Evolutionary conservation across 2,797 vertebrate species (phyloP).

Genomic region (Hoplostethus mediterraneus): DNA sequence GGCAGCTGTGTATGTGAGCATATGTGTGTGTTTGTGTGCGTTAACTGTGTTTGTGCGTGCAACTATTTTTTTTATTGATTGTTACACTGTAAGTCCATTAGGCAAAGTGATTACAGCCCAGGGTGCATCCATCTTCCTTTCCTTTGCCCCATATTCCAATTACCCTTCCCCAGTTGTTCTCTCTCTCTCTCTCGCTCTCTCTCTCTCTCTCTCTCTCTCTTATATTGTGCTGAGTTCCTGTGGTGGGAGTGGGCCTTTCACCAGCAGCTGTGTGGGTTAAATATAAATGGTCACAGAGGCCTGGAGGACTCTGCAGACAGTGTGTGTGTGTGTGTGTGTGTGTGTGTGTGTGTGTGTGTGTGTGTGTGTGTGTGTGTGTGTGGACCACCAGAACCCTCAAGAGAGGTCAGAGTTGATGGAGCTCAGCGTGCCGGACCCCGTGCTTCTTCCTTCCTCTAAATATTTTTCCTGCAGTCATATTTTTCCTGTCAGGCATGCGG

Average conservation of each 20-base stretch:
- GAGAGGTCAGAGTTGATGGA: constrained; percentile 72
- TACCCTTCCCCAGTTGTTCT: constrained; percentile 19
- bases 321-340: constrained; percentile 45
- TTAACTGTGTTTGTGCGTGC: constrained; percentile 25
- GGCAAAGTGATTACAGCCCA: constrained; percentile 28
- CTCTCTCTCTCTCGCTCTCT: constrained; percentile 23
- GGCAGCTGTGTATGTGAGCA: constrained; percentile 62
- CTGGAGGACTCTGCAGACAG: constrained; percentile 35
- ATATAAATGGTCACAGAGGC: constrained; percentile 77
- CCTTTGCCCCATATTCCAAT: constrained; percentile 19
- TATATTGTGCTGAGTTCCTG: constrained; percentile 76
- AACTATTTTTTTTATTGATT: constrained; percentile 47
- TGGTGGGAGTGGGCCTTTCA: constrained; percentile 77
- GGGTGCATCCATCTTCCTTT: constrained; percentile 26
- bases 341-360: constrained; percentile 37
- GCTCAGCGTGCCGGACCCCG: constrained; percentile 59
- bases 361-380: constrained; percentile 38
- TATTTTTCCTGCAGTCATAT: constrained; percentile 75
- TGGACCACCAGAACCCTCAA: constrained; percentile 46
- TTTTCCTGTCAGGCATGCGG: constrained; percentile 74
- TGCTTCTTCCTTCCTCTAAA: constrained; percentile 83
- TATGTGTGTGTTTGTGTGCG: constrained; percentile 14
- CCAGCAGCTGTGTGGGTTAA: constrained; percentile 83
- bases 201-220: constrained; percentile 31
- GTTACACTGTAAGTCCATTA: constrained; percentile 41